Evolutionary conservation across 2,888 invertebrate genomes (phyloP).

Genomic region (Alviniconcha strummeri): DNA sequence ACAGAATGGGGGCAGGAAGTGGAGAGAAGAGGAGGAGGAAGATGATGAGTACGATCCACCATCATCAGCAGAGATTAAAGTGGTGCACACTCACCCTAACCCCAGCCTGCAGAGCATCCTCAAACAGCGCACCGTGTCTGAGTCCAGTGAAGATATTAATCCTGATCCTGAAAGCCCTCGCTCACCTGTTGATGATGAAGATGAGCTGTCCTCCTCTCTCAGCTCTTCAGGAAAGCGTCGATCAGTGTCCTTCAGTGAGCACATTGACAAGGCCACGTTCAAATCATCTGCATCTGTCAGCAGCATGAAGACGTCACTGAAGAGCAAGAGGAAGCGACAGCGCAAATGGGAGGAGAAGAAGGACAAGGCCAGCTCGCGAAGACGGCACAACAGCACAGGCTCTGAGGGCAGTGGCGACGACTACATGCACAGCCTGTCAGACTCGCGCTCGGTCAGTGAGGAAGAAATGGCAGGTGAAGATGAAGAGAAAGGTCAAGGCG

Average conservation of each 20-base stretch:
- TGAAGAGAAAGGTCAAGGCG: conserved; percentile 35
- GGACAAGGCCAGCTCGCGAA: conserved; percentile 38
- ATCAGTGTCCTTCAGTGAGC: conserved; percentile 70
- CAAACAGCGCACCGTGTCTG: conserved; percentile 75
- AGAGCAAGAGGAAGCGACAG: conserved; percentile 64
- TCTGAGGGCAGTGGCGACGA: conserved; percentile 32
- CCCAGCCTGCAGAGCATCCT: conserved; percentile 67
- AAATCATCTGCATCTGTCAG: conserved; percentile 64
- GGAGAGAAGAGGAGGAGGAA: conserved; percentile 45
- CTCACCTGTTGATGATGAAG: conserved; percentile 37
- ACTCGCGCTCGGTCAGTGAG: conserved; percentile 52
- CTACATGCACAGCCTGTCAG: conserved; percentile 42
- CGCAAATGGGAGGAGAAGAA: conserved; percentile 64
- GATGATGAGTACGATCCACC: conserved; percentile 49
- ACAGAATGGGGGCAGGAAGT: neutral
- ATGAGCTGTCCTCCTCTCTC: conserved; percentile 35
- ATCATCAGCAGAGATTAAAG: conserved; percentile 62
- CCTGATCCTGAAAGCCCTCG: conserved; percentile 40
- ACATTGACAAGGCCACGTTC: conserved; percentile 67
- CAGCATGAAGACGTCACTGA: conserved; percentile 67
- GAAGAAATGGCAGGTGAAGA: conserved; percentile 43
- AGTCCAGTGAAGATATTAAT: conserved; percentile 74
- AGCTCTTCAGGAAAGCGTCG: conserved; percentile 49
- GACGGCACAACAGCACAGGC: conserved; percentile 39
- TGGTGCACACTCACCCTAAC: conserved; percentile 56